These are phyloP conservation scores for Acleris laterana DNA, from an alignment of 2,888 invertebrate genomes.

Conservation along the genomic window DNA sequence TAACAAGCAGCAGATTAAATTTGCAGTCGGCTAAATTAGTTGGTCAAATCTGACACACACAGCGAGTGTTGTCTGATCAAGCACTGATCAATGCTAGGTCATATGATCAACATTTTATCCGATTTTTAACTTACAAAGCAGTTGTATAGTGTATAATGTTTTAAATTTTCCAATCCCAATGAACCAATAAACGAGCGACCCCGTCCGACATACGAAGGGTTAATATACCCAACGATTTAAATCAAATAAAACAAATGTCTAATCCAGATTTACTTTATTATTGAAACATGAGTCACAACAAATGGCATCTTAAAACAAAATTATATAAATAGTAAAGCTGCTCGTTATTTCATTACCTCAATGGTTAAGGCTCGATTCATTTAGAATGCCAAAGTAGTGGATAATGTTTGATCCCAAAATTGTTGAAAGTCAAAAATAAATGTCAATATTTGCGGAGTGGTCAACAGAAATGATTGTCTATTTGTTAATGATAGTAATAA, in stretches of 20 bases:
- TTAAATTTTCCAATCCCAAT: too few relatives aligned
- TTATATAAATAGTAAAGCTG: conserved; percentile 83
- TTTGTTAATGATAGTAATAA: conserved; percentile 58
- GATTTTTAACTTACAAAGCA: too few relatives aligned
- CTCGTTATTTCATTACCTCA: conserved; percentile 61
- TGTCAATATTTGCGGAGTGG: conserved; percentile 7
- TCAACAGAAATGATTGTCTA: conserved; percentile 11
- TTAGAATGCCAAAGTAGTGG: conserved; percentile 54
- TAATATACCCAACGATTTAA: too few relatives aligned
- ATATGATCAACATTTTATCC: too few relatives aligned
- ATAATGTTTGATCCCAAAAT: conserved; percentile 76
- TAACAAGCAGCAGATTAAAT: too few relatives aligned
- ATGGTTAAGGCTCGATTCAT: conserved; percentile 42
- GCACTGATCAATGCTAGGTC: too few relatives aligned
- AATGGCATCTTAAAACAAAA: conserved; percentile 80
- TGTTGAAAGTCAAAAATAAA: conserved; percentile 36
- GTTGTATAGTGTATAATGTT: too few relatives aligned
- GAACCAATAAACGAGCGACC: too few relatives aligned
- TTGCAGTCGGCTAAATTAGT: too few relatives aligned
- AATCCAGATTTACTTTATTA: conserved; percentile 78
- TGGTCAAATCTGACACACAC: too few relatives aligned
- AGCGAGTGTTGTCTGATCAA: too few relatives aligned
- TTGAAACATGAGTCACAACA: conserved; percentile 84
- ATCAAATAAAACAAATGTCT: conserved; percentile 46
- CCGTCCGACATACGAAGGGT: too few relatives aligned